These are phyloP conservation scores for Drosophila melanica DNA, from an alignment of 1,140 invertebrate genomes.

Conservation along the genomic window DNA sequence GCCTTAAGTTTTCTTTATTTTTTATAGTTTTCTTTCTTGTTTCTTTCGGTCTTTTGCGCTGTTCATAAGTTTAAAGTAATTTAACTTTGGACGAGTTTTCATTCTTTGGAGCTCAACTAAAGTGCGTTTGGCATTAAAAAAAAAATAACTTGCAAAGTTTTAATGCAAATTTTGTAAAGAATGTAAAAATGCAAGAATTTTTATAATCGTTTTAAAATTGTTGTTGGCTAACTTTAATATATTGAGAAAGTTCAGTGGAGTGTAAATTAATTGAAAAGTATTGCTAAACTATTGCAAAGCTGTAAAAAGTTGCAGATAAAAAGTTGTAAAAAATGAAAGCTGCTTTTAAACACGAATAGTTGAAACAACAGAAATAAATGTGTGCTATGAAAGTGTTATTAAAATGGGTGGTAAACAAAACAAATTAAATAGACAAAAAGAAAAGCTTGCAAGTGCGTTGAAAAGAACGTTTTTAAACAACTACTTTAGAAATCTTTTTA, in stretches of 20 bases:
- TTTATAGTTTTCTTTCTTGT: slow-evolving; percentile 48
- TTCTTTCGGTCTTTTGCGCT: slow-evolving; percentile 16
- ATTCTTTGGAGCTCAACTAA: slow-evolving; percentile 35
- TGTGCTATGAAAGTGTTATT: not conserved
- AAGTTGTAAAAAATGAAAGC: not conserved
- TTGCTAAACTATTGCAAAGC: not conserved
- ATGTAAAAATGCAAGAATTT: slow-evolving; percentile 10
- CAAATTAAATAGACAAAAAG: no score
- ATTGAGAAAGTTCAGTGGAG: slow-evolving; percentile 37
- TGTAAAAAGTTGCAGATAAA: not conserved
- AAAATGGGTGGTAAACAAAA: no score
- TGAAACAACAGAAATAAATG: not conserved
- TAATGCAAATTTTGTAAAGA: slow-evolving; percentile 41
- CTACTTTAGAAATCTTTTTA: no score
- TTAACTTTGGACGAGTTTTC: slow-evolving; percentile 67
- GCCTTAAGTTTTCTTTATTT: slow-evolving; percentile 29
- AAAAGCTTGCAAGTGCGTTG: no score
- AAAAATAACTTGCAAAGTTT: slow-evolving; percentile 39
- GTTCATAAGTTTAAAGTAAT: slow-evolving; percentile 73
- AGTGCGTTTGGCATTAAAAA: slow-evolving; percentile 30
- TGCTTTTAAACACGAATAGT: not conserved
- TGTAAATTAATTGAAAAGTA: slow-evolving; percentile 41
- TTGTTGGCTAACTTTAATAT: slow-evolving; percentile 22
- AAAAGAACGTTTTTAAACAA: no score
- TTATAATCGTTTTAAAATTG: slow-evolving; percentile 49